Percentiles rank a stretch among this genome's conserved stretches.
Evolutionary conservation across 2,797 vertebrate species (phyloP).

Genomic region (Propithecus perrieri): DNA sequence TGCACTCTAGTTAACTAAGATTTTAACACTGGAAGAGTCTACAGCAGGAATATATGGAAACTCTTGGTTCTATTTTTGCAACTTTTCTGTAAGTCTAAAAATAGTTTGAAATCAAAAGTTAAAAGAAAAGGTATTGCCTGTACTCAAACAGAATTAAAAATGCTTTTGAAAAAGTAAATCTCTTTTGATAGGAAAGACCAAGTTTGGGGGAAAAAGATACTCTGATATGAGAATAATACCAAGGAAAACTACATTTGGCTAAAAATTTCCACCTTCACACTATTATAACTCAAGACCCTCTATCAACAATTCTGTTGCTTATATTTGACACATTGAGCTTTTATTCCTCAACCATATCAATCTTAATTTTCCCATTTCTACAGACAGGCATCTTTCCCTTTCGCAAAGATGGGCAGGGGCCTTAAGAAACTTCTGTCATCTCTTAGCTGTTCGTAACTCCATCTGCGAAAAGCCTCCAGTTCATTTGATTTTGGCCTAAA

Average conservation of each 20-base stretch:
- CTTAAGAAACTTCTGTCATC: neutral
- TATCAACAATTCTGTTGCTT: neutral
- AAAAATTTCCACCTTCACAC: neutral
- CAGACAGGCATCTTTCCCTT: neutral
- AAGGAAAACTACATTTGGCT: neutral
- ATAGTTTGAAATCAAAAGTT: constrained; percentile 4
- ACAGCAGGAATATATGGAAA: neutral
- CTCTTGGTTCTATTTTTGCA: neutral
- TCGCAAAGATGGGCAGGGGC: neutral
- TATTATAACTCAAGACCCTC: neutral
- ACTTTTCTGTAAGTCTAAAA: neutral
- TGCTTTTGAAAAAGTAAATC: neutral
- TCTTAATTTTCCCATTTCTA: neutral
- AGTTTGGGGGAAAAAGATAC: neutral
- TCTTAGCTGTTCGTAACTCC: neutral
- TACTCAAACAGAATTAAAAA: neutral
- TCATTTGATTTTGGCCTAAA: neutral
- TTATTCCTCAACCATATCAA: neutral
- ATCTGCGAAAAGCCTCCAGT: neutral
- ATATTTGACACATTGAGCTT: neutral
- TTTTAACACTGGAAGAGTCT: neutral
- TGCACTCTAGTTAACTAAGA: neutral
- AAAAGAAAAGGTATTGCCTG: neutral
- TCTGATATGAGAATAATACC: neutral
- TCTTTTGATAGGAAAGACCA: neutral